A percentile compares a stretch with the other conserved stretches of the same genome.
Conservation (phyloP, 2,113 vertebrate genomes). For the Galbula dea region DNA sequence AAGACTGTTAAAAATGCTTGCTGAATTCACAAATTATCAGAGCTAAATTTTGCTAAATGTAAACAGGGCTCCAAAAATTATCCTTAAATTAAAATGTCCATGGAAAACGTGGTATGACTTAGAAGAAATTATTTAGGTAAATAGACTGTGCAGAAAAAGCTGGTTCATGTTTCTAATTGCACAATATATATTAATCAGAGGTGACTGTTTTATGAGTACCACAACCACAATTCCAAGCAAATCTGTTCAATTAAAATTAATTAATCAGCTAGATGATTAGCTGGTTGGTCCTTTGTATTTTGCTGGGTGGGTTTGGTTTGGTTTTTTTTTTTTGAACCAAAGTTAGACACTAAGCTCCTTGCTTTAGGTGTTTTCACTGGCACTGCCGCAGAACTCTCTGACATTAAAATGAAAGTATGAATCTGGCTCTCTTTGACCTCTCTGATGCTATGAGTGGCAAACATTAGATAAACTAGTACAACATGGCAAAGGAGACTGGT, state of each 20-base stretch:
- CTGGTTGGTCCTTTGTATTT: background rate
- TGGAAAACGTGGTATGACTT: background rate
- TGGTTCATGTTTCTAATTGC: background rate
- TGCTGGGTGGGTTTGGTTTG: no score
- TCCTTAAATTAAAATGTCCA: background rate
- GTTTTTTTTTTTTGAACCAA: background rate
- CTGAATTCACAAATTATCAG: background rate
- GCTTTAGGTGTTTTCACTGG: background rate
- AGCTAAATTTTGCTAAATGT: background rate
- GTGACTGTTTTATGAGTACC: background rate
- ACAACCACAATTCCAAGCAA: background rate
- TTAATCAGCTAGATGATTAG: background rate
- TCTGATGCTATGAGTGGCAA: background rate
- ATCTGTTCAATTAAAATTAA: slow-evolving; percentile 22
- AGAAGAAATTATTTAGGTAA: slow-evolving; percentile 14
- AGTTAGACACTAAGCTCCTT: background rate
- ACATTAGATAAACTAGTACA: background rate
- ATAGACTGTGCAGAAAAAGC: background rate
- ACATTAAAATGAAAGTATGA: background rate
- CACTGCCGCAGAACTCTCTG: background rate
- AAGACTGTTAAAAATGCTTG: background rate
- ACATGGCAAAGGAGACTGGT: background rate
- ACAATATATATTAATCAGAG: slow-evolving; percentile 39
- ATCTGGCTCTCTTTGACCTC: fast-evolving
- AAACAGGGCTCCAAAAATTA: background rate